A percentile compares a stretch with the other conserved stretches of the same genome.
Conservation (phyloP, 2,113 vertebrate genomes). For the Macquaria ambigua region DNA sequence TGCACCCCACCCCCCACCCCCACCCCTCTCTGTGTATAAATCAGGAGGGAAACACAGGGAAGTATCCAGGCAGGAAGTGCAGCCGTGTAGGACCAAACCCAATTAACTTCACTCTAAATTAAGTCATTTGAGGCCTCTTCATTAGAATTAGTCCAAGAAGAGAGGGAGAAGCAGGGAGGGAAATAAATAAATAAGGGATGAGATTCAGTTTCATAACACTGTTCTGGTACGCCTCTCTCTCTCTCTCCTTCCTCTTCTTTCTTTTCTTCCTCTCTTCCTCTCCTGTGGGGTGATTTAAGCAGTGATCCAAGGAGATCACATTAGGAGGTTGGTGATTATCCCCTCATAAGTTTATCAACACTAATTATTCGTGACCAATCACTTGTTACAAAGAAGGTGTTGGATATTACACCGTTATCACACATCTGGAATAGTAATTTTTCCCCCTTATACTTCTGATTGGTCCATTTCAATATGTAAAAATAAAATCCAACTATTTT, state of each 20-base stretch:
- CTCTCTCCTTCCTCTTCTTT: constrained; percentile 16
- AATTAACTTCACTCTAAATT: constrained; percentile 93
- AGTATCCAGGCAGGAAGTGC: constrained; percentile 89
- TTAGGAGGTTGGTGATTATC: constrained; percentile 66
- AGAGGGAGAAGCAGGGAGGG: constrained; percentile 47
- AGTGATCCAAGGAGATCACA: constrained; percentile 63
- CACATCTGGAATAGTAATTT: background rate
- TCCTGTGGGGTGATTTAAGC: constrained; percentile 73
- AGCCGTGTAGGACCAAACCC: constrained; percentile 90
- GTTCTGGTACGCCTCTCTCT: constrained; percentile 23
- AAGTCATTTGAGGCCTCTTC: constrained; percentile 89
- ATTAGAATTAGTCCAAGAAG: constrained; percentile 85
- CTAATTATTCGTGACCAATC: constrained; percentile 66
- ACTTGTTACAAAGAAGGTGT: constrained; percentile 55
- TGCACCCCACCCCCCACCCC: background rate
- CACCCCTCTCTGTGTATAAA: constrained; percentile 42
- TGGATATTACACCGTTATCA: constrained; percentile 22
- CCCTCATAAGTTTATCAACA: constrained; percentile 55
- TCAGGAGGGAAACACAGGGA: constrained; percentile 84
- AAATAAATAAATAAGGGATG: constrained; percentile 74
- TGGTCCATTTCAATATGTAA: background rate
- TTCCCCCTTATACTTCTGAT: background rate
- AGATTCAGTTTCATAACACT: constrained; percentile 74
- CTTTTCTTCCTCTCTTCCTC: constrained; percentile 34
- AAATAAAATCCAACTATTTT: background rate